These are phyloP conservation scores for Catharus ustulatus DNA, from an alignment of 2,797 vertebrate species.

Conservation along the genomic window DNA sequence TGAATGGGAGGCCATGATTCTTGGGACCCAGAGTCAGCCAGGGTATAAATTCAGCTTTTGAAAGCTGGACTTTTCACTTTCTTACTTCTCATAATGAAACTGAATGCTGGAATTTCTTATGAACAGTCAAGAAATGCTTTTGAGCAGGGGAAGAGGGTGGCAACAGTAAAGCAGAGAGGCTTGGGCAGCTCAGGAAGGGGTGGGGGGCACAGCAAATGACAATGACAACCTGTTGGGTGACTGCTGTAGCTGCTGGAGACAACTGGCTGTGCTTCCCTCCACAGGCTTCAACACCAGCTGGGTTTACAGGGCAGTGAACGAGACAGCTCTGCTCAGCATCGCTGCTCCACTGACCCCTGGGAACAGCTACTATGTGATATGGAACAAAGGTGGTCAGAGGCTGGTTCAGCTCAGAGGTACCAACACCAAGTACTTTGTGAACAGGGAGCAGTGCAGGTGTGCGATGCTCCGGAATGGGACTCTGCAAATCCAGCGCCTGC, in stretches of 20 bases:
- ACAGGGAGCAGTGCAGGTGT: background rate
- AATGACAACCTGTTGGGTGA: background rate
- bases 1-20: background rate
- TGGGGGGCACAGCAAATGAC: background rate
- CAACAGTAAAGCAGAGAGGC: background rate
- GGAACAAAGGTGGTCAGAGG: background rate
- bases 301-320: background rate
- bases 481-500: background rate
- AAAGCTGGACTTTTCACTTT: background rate
- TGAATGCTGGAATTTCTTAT: background rate
- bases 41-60: background rate
- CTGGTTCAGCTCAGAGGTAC: background rate
- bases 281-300: background rate
- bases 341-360: background rate
- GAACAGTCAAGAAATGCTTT: background rate
- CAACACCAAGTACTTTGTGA: fast-evolving
- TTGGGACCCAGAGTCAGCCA: background rate
- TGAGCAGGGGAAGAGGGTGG: background rate
- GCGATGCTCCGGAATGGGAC: background rate
- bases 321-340: background rate
- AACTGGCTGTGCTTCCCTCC: background rate
- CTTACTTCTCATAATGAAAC: background rate
- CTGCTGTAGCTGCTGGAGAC: background rate
- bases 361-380: fast-evolving
- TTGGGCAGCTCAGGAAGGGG: background rate